Percentiles rank a stretch among this genome's conserved stretches.
Evolutionary conservation across 1,140 invertebrate genomes (phyloP).

Genomic region (Cylas formicarius): DNA sequence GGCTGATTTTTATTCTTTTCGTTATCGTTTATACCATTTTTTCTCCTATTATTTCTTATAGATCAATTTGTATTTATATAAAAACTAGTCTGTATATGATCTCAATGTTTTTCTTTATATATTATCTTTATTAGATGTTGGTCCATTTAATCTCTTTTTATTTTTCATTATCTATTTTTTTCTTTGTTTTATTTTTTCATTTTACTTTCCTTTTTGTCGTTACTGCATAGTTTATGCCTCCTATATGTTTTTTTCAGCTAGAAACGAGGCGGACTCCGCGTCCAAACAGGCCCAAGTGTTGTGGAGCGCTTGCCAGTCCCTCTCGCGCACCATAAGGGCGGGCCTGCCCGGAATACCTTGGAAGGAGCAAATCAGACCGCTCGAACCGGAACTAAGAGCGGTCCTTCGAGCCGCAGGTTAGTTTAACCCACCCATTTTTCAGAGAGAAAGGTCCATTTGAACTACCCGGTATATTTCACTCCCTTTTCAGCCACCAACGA

Average conservation of each 20-base stretch:
- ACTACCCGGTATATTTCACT: not conserved
- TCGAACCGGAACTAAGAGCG: slow-evolving; percentile 66
- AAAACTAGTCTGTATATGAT: too few relatives aligned
- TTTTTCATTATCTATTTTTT: too few relatives aligned
- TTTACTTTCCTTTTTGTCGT: too few relatives aligned
- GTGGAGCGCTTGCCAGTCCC: slow-evolving; percentile 85
- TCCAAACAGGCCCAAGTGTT: slow-evolving; percentile 76
- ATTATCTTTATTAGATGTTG: slow-evolving; percentile 3
- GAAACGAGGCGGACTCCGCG: slow-evolving; percentile 57
- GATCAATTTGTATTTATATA: too few relatives aligned
- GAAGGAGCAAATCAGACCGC: slow-evolving; percentile 58
- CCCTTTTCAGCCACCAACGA: slow-evolving; percentile 50
- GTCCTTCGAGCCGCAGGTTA: slow-evolving; percentile 62
- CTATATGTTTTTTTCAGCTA: slow-evolving; percentile 15
- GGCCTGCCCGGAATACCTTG: slow-evolving; percentile 46
- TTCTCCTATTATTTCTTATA: too few relatives aligned
- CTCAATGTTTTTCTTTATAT: too few relatives aligned
- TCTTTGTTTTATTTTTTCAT: too few relatives aligned
- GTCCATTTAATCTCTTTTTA: too few relatives aligned
- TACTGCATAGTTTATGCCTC: not conserved
- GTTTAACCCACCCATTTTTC: slow-evolving; percentile 15
- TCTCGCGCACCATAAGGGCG: slow-evolving; percentile 67
- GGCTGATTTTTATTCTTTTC: too few relatives aligned
- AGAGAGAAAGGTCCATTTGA: slow-evolving; percentile 1
- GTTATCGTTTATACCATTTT: too few relatives aligned